Base-by-base conservation (phyloP, 2,113 vertebrate genomes). In the Ammodytes dubius region DNA sequence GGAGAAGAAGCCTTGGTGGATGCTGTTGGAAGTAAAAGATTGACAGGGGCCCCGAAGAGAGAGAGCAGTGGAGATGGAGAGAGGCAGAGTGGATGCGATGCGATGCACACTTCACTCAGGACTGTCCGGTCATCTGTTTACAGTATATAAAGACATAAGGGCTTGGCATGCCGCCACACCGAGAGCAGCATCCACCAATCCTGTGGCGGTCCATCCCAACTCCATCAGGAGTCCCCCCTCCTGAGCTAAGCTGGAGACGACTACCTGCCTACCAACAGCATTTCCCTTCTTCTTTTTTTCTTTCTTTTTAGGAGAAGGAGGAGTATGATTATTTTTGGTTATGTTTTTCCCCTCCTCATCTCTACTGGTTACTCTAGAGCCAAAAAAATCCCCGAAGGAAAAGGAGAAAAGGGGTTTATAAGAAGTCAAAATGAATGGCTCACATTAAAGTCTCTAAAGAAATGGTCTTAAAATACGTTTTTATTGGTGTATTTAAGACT, bases 71-170 rank as follows among this genome's bases (percentile, higher is more conserved):
- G 73, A 82, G 81, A 90, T 81, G 85, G 65, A 65, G 54, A 88
- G 81, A 85, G 52, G 89, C 83, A 92, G 89, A 88, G 92, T 88
- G 87, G 93, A 84, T 87, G 79, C 87, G 74, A 92, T 81, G 93
- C 90, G 84, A 27, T 27, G 27, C 27, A 27, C 27, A 27, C 27
- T 27, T 27, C 89, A 86, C 93, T 94, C 94, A 84, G 93, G 93
- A 92, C 93, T 92, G 93, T 94, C 93, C 87, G 90, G 86, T 91
- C 94, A 94, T 91, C 93, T 91, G 89, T 94, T 95, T 88, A 95
- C 95, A 91, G 89, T 95, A 95, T 96, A 95, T 96, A 96, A 96
- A 95, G 94, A 95, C 94, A 92, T 94, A 94, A 92, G 94, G 91
- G 90, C 93, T 91, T 95, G 95, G 95, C 94, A 89, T 42, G 69